A percentile compares a stretch with the other conserved stretches of the same genome.
phyloP scores from a whole-genome alignment of 2,888 invertebrate species.

The Plebejus melissa region DNA sequence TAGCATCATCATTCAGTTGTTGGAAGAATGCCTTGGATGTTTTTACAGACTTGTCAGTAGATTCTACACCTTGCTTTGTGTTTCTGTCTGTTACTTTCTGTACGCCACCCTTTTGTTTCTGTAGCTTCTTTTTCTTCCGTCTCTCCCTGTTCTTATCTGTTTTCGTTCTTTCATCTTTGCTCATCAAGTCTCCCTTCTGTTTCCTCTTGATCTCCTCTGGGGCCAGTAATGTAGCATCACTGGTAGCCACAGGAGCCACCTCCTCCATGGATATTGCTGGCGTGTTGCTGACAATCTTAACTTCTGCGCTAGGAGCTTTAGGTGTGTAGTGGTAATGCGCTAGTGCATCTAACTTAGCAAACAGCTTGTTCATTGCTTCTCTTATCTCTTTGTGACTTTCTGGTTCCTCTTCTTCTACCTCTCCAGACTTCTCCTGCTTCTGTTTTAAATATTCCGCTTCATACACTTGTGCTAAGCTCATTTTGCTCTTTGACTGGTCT shows the following conservation, averaged over 20 bases:
- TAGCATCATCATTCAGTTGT: conserved; percentile 87
- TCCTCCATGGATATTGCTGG: conserved; percentile 97
- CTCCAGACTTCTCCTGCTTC: conserved; percentile 77
- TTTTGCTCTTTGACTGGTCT: conserved; percentile 96
- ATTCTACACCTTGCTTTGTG: conserved; percentile 78
- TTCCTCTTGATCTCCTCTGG: conserved; percentile 93
- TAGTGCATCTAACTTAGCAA: conserved; percentile 92
- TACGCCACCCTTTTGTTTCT: conserved; percentile 73
- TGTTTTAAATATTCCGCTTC: conserved; percentile 91
- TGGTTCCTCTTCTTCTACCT: conserved; percentile 81
- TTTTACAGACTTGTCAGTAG: conserved; percentile 80
- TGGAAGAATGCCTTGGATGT: conserved; percentile 90
- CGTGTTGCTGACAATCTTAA: conserved; percentile 93
- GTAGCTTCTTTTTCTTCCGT: conserved; percentile 90
- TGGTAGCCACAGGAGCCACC: conserved; percentile 93
- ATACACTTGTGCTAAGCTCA: conserved; percentile 95
- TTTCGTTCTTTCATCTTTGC: conserved; percentile 87
- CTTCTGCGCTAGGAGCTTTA: conserved; percentile 89
- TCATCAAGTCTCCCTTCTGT: conserved; percentile 76
- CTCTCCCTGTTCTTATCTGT: conserved; percentile 95
- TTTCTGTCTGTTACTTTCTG: conserved; percentile 70
- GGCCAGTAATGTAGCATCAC: conserved; percentile 90
- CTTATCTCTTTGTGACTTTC: conserved; percentile 89
- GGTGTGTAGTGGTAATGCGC: conserved; percentile 97
- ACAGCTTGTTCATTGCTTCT: conserved; percentile 85